A percentile compares a stretch with the other conserved stretches of the same genome.
These are phyloP conservation scores for Clarias batrachus DNA, from an alignment of 2,113 vertebrate species.

Conservation along the genomic window DNA sequence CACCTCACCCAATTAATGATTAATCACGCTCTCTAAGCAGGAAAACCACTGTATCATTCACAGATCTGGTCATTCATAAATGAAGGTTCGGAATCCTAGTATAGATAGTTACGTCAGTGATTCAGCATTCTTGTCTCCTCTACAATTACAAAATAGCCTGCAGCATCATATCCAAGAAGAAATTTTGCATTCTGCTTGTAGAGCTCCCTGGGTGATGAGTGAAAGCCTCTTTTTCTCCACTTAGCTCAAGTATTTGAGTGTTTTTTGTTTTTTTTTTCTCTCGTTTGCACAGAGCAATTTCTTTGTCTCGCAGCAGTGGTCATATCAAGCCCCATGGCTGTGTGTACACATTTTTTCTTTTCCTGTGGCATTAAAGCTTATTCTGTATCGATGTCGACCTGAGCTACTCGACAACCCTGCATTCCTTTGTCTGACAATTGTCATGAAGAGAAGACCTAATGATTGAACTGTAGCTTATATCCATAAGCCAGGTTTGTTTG, in stretches of 20 bases:
- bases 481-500: not conserved
- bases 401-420: not conserved
- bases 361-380: not conserved
- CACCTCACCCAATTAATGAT: not conserved
- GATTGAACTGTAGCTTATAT: not conserved
- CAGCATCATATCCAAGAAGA: not conserved
- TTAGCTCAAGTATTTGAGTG: conserved; percentile 22
- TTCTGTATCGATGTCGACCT: not conserved
- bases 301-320: not conserved
- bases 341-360: not conserved
- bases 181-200: conserved; percentile 23
- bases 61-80: not conserved
- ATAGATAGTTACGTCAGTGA: not conserved
- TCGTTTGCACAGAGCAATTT: not conserved
- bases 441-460: not conserved
- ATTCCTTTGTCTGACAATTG: not conserved
- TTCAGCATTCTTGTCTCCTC: conserved; percentile 27
- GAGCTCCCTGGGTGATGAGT: conserved; percentile 9
- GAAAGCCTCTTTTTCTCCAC: conserved; percentile 31
- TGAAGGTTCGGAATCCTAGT: not conserved
- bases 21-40: not conserved
- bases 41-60: not conserved
- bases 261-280: not conserved
- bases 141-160: conserved; percentile 36
- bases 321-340: conserved; percentile 7